Evolutionary conservation across 2,888 invertebrate genomes (phyloP), one percentile per base, ranked within the genome.

Genomic region (Dryobotodes eremita): DNA sequence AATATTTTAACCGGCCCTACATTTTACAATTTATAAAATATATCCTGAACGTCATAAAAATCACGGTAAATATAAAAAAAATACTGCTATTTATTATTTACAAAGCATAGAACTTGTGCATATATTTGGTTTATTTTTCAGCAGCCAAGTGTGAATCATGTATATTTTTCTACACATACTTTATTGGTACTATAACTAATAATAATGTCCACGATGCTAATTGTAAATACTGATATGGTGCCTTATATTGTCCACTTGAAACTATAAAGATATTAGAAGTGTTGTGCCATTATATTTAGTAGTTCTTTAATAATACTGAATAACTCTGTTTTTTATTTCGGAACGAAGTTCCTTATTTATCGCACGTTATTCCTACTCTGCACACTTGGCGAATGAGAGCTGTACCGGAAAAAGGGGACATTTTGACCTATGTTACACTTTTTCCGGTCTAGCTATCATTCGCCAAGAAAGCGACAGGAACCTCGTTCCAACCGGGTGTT

Each of bases 181-280:
- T 74, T 84, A 64, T 77, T 72, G 36, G 59, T 86, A 78, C 62
- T 84, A 17, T 66, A 48, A 57, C 42, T 81, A 4, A 65, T 74
- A 36, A 70, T 77, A 62, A 42, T 87, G 76, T 88, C 75, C 72
- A 76, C 61, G 72, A 78, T 65, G 36, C 57, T 75, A 75, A 50
- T 77, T 89, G 88, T 89, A 84, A 88, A 91, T 91, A 92, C 85
- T 91, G 88, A 90, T 71, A 90, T 77, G 90, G 94, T 94, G 94
- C 94, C 94, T 94, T 94, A 94, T 85, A 90, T 88, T 92, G 92
- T 93, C 92, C 92, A 92, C 90, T 81, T 75, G 42, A 59, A 79
- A 84, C 61, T 77, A 69, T 62, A 66, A 65, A 76, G 13, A 77
- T 75, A 74, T 82, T 73, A 78, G 65, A 85, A 80, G 68, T 88